phyloP scores from a whole-genome alignment of 2,113 vertebrate genomes.

The Leucoraja erinaceus region DNA sequence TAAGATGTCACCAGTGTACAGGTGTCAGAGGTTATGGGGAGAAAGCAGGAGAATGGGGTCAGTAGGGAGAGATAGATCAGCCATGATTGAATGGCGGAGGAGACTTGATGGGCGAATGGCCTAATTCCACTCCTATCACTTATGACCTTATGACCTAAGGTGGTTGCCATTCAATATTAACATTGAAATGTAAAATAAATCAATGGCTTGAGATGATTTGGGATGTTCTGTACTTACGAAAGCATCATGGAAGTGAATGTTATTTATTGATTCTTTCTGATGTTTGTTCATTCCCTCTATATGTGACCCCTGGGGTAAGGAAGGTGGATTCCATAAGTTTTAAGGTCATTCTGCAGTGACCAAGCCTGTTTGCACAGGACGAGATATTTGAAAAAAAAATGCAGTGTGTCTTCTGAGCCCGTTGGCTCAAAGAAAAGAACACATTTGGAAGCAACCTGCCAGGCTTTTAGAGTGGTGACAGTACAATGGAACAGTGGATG shows the following conservation, averaged over 20 bases:
- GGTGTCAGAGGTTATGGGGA: too few species aligned
- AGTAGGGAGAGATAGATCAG: too few species aligned
- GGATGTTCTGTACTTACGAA: not conserved
- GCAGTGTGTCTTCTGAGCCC: not conserved
- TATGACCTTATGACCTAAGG: too few species aligned
- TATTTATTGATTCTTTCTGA: not conserved
- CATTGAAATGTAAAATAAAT: not conserved
- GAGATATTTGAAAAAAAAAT: not conserved
- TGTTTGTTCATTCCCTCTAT: not conserved
- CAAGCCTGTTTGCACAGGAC: slow-evolving; percentile 2
- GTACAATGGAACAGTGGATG: slow-evolving; percentile 4
- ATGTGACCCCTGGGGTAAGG: not conserved
- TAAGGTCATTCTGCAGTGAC: not conserved
- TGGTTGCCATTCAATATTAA: not conserved
- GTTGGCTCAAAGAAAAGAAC: not conserved
- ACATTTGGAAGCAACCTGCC: not conserved
- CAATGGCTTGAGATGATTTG: not conserved
- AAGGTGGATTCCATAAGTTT: not conserved
- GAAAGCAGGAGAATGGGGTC: too few species aligned
- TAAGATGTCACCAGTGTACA: not conserved
- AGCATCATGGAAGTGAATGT: not conserved
- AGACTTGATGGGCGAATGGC: too few species aligned
- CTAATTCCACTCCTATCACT: too few species aligned
- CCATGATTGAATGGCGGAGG: too few species aligned
- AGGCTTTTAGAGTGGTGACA: not conserved